Evolutionary conservation across 2,888 invertebrate species (phyloP), one percentile per base, ranked within the genome.

Genomic region (Herminia tarsipennalis): DNA sequence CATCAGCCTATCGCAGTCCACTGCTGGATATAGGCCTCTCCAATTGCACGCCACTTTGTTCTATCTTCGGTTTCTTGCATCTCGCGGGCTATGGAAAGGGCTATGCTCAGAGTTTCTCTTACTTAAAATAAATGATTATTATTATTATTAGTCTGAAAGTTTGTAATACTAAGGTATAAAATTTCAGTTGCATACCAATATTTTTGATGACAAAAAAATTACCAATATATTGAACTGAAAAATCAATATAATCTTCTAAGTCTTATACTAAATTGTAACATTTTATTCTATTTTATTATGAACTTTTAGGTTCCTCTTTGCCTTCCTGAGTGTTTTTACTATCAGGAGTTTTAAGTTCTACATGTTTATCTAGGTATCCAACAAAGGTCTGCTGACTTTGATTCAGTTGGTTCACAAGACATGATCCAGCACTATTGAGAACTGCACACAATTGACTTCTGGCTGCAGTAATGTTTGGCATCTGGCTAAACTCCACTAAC

Each of bases 371-470:
- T 29, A 96, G 90, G 54, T 95, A 92, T 53, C 93, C 92, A 1
- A 95, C 94, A 27, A 96, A 87, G 24, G 89, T 92, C 56, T 93
- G 93, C 73, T 95, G 96, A 76, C 94, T 94, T 43, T 93, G 93
- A 66, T 93, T 94, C 20, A 96, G 85, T 68, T 95, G 94, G 38
- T 88, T 87, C 13, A 95, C 94, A 33, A 96, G 71, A 56, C 93
- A 91, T 21, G 92, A 92, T 5, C 94, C 95, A 2, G 94, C 94
- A 73, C 91, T 93, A 58, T 95, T 93, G 0, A 97, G 86, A 0
- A 94, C 92, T 36, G 94, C 93, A 47, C 96, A 95, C 35, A 97
- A 84, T 63, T 93, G 93, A 40, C 94, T 93, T 72, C 94, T 94
- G 0, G 94, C 94, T 12, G 92, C 85, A 64, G 94, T 93, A 33